Conservation (phyloP, 2,888 invertebrate species). For the Eurytoma adleriae region DNA sequence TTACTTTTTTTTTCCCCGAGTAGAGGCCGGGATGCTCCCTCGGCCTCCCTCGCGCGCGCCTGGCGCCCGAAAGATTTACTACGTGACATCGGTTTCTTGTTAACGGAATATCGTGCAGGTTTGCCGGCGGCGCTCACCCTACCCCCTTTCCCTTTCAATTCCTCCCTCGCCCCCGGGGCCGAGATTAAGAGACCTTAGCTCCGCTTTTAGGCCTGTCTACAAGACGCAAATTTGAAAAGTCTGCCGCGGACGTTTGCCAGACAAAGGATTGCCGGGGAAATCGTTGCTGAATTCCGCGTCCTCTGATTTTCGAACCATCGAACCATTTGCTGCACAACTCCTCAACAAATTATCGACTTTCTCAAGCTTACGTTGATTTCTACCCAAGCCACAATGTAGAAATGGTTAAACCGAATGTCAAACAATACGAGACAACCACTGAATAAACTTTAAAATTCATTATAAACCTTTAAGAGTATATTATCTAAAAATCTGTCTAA, state of each 20-base stretch:
- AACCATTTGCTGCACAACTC: no score
- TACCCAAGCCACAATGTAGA: no score
- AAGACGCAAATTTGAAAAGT: conserved; percentile 34
- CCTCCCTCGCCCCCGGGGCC: conserved; percentile 52
- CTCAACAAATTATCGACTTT: no score
- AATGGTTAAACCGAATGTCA: no score
- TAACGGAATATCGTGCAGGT: conserved; percentile 66
- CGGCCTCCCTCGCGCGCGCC: conserved; percentile 35
- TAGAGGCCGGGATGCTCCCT: conserved; percentile 3
- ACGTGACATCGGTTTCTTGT: conserved; percentile 71
- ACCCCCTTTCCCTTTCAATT: conserved; percentile 58
- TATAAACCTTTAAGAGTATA: no score
- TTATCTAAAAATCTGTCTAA: no score
- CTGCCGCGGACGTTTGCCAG: not conserved
- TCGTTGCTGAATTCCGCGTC: conserved; percentile 14
- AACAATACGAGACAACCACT: no score
- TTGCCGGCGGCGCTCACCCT: conserved; percentile 23
- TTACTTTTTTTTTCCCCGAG: conserved; percentile 41
- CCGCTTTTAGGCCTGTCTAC: not conserved
- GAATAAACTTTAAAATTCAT: no score
- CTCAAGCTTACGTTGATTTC: no score
- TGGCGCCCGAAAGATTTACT: conserved; percentile 61
- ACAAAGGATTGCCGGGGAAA: conserved; percentile 20
- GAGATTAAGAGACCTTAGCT: conserved; percentile 56
- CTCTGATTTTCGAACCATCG: not conserved